Percentiles rank a stretch among this genome's conserved stretches.
Evolutionary conservation across 2,113 vertebrate species (phyloP).

Genomic region (Acanthisitta chloris): DNA sequence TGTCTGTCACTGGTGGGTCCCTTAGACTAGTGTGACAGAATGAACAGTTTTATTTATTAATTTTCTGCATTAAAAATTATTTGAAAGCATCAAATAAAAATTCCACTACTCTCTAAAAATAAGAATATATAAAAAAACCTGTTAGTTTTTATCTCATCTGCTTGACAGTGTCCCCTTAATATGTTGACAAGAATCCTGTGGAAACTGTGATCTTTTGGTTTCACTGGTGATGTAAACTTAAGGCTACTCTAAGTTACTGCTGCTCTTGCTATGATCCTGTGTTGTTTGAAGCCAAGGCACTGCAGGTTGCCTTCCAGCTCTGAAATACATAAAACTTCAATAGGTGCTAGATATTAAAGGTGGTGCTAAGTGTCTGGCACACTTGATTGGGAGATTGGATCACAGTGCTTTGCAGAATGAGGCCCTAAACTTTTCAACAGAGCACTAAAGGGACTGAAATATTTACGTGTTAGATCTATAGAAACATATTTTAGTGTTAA

Average conservation of each 20-base stretch:
- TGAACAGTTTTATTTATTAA: neutral
- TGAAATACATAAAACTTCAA: neutral
- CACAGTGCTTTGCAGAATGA: neutral
- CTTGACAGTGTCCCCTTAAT: constrained; percentile 66
- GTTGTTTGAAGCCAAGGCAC: neutral
- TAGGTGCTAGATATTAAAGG: neutral
- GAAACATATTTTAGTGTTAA: neutral
- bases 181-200: neutral
- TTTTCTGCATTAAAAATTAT: neutral
- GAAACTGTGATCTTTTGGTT: neutral
- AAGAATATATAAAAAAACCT: neutral
- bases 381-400: neutral
- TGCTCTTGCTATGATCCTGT: neutral
- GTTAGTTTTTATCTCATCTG: neutral
- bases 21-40: neutral
- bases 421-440: neutral
- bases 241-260: neutral
- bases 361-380: neutral
- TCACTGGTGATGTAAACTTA: neutral
- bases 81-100: neutral
- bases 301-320: neutral
- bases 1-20: neutral
- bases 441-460: neutral
- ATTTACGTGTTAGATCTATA: neutral
- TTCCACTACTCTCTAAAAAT: neutral